Base-by-base conservation (phyloP, 2,113 vertebrate species). In the Thalassoma bifasciatum region DNA sequence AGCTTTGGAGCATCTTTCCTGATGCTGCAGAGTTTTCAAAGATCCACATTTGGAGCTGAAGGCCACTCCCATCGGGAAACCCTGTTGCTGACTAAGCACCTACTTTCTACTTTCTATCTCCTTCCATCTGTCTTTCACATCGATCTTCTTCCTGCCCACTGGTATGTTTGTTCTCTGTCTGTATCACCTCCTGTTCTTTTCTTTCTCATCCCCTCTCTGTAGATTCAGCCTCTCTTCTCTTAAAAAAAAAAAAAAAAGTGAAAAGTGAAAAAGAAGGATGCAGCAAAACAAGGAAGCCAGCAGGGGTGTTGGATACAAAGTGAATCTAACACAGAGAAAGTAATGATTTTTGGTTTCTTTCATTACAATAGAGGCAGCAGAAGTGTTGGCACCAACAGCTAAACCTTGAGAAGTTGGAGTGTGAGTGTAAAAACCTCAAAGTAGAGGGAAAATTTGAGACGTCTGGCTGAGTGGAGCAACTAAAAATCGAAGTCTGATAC, bases 71-170 rank as follows among this genome's bases (percentile, higher is more conserved):
- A 5, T 58, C 8, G 23, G 67, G 34, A 82, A 83, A 10, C 72
- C 65, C 66, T 1, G 40, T 26, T 86, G 90, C 89, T 88, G 86
- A 89, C 81, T 61, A 85, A 80, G 86, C 88, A 71, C 64, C 59
- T 66, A 13, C 71, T 68, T 82, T 79, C 63, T 51, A 51, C 75
- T 76, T 84, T 69, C 70, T 69, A 64, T 58, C 72, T 66, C 34
- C 49, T 51, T 73, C 72, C 71, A 83, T 85, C 81, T 58, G 67
- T 84, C 84, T 86, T 69, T 90, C 79, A 74, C 72, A 89, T 89
- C 83, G 87, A 89, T 87, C 86, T 59, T 30, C 75, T 69, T 52
- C 71, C 42, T 64, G 72, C 67, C 30, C 44, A 46, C 16, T 74
- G 72, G 75, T 65, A 42, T 74, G 75, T 80, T 80, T 84, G 82